A percentile compares a stretch with the other conserved stretches of the same genome.
These are phyloP conservation scores for Stenopsyche tienmushanensis DNA, from an alignment of 1,140 invertebrate genomes.

Conservation along the genomic window DNA sequence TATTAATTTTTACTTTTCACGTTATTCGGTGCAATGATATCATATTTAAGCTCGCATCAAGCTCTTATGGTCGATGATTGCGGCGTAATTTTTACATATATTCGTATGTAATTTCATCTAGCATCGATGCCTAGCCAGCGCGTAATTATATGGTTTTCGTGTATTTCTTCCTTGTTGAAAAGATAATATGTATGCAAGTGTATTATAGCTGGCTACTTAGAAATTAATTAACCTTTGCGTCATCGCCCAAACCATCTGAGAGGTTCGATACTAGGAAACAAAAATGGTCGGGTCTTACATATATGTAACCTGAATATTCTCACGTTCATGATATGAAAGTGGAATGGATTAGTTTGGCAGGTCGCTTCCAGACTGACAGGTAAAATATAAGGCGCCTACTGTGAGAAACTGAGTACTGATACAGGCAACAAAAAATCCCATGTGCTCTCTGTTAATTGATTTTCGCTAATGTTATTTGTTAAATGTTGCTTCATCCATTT, in stretches of 20 bases:
- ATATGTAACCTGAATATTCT: constrained; percentile 33
- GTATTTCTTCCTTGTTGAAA: constrained; percentile 14
- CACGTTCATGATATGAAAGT: constrained; percentile 37
- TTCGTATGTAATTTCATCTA: neutral
- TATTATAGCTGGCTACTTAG: constrained; percentile 26
- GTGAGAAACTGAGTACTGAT: constrained; percentile 25
- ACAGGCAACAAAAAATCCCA: constrained; percentile 13
- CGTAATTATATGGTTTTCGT: constrained; percentile 23
- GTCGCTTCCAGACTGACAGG: constrained; percentile 33
- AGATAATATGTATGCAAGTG: constrained; percentile 8
- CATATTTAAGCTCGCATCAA: no score
- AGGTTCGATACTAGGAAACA: constrained; percentile 8
- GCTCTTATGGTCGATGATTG: neutral
- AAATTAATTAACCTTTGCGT: constrained; percentile 31
- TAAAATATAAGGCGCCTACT: constrained; percentile 31
- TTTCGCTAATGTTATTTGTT: constrained; percentile 36
- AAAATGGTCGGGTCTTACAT: neutral
- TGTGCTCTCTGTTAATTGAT: constrained; percentile 34
- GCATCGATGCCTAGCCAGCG: neutral
- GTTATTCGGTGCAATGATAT: no score
- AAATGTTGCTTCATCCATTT: constrained; percentile 25
- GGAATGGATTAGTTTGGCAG: constrained; percentile 36
- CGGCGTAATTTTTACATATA: neutral
- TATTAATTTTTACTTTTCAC: no score
- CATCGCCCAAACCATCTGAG: neutral